Evolutionary conservation across 2,888 invertebrate species (phyloP), one percentile per base, ranked within the genome.

Genomic region (Ichneumon xanthorius): DNA sequence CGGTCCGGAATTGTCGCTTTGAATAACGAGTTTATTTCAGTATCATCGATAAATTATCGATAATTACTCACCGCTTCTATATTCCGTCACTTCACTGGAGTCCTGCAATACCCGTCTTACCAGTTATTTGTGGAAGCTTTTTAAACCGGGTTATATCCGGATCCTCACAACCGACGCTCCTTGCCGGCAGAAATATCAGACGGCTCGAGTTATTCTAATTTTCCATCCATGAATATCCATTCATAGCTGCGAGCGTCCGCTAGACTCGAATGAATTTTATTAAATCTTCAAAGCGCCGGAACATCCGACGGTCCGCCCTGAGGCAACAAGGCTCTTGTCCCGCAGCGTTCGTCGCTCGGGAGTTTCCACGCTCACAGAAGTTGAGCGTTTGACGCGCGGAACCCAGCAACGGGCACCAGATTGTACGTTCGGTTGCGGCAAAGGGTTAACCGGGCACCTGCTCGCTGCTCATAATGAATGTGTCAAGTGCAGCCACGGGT

Each of bases 401-500:
- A 78, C 78, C 61, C 72, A 67, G 61, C 77, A 78, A 26, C 45
- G 55, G 73, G 83, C 78, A 58, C 22, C 72, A 45, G 80, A 82
- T 80, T 72, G 72, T 83, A 85, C 81, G 82, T 87, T 87, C 68
- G 87, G 81, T 82, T 87, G 87, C 61, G 63, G 70, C 61, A 72
- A 76, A 75, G 65, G 75, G 48, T 11, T 58, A 53, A 81, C 19
- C 22, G 61, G 22, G 61, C 11, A 79, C 84, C 65, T 88, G 68
- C 78, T 85, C 63, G 19, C 40, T 16, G 55, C 78, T 72, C 71
- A 73, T 89, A 90, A 90, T 90, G 88, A 81, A 90, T 86, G 85
- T 89, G 90, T 89, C 90, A 89, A 86, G 72, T 87, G 88, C 90
- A 90, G 84, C 80, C 79, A 86, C 63, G 45, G 80, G 85, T 88